Evolutionary conservation across 2,888 invertebrate genomes (phyloP), one percentile per base, ranked within the genome.

Genomic region (Quadroppia sp.): DNA sequence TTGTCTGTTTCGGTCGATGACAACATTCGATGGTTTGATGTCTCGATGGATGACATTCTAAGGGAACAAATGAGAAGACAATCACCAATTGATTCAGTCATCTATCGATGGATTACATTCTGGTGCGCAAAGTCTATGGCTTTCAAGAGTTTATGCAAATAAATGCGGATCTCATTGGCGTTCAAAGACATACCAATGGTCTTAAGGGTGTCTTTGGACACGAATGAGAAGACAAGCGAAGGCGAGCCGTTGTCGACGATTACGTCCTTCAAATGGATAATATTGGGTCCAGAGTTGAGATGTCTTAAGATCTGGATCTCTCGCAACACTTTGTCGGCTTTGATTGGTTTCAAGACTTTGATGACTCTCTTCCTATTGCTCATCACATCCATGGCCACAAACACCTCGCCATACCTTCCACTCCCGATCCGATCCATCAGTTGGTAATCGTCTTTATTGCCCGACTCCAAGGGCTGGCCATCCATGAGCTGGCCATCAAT

Each of bases 391-490:
- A 64, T 17, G n/a, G 64, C 32, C 40, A 36, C 64, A 64, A 64
- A 64, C 36, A 64, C 64, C 36, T 36, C 64, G 9, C 64, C 64
- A 64, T 64, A 64, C n/a, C 36, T 30, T 64, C 64, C 64, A n/a
- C n/a, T n/a, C 32, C 64, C 64, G 20, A 64, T 64, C 30, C 64
- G 17, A 17, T n/a, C 15, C 3, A 64, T 64, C 20, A 64, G 17
- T 11, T 64, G n/a, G n/a, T 64, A 64, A n/a, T 64, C 64, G 36
- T 64, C 64, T 7, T 7, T 64, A 7, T 64, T 36, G 11, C 64
- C 64, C 28, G 30, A 23, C 23, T 23, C 50, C 2, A 45, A 11
- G 9, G 45, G 2, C n/a, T 45, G n/a, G 15, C 45, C 45, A 45
- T 45, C 15, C 2, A 45, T 45, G 17, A 7, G 6, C 17, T 50